phyloP scores from a whole-genome alignment of 2,888 invertebrate species.

The Trisateles emortualis region DNA sequence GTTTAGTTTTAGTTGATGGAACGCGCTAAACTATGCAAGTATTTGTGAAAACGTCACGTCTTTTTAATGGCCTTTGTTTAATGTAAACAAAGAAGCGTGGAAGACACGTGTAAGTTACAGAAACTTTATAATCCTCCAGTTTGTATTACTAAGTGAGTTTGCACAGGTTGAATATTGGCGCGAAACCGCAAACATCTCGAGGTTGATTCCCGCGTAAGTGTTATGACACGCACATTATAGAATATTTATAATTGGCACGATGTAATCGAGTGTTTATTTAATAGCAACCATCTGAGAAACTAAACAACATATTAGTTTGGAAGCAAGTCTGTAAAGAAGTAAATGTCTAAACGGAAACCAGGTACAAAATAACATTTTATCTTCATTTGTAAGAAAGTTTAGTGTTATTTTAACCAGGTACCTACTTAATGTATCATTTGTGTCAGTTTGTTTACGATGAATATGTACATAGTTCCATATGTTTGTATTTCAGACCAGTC shows the following conservation, averaged over 20 bases:
- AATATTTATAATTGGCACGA: constrained; percentile 51
- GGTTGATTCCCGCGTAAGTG: constrained; percentile 52
- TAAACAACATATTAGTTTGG: constrained; percentile 34
- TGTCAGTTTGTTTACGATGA: neutral
- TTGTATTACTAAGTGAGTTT: constrained; percentile 40
- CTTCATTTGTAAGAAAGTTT: neutral
- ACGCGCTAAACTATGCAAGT: constrained; percentile 24
- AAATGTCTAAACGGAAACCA: constrained; percentile 42
- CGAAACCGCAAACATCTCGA: constrained; percentile 49
- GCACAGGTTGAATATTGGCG: constrained; percentile 55
- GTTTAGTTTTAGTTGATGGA: constrained; percentile 38
- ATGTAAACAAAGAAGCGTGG: constrained; percentile 29
- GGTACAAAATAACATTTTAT: constrained; percentile 32
- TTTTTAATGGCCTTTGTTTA: constrained; percentile 16
- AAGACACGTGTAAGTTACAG: constrained; percentile 7
- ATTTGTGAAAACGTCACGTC: constrained; percentile 13
- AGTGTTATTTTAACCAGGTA: neutral
- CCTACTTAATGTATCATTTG: neutral
- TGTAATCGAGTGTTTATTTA: constrained; percentile 39
- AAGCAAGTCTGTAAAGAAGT: constrained; percentile 23
- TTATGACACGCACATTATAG: constrained; percentile 43
- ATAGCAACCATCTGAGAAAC: constrained; percentile 43
- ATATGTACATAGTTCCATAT: neutral
- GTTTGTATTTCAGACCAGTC: neutral
- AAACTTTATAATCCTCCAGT: constrained; percentile 26